A percentile compares a stretch with the other conserved stretches of the same genome.
Evolutionary conservation across 2,113 vertebrate genomes (phyloP).

Genomic region (Isurus oxyrinchus): DNA sequence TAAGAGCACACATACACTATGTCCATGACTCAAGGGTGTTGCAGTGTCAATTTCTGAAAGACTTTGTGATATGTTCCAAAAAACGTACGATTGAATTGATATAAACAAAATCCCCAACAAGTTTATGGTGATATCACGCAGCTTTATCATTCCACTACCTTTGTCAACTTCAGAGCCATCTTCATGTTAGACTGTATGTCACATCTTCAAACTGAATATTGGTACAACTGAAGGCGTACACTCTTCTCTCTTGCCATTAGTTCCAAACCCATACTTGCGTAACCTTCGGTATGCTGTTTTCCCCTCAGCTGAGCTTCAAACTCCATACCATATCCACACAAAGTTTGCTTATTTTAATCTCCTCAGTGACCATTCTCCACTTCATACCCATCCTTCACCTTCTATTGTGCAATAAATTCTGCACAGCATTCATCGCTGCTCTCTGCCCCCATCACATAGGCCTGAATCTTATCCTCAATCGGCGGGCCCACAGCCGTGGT

Average conservation of each 20-base stretch:
- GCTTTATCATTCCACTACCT: too few species aligned
- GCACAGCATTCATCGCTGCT: not conserved
- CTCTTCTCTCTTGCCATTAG: not conserved
- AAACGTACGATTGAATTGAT: not conserved
- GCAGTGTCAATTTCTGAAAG: not conserved
- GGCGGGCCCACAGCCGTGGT: too few species aligned
- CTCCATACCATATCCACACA: not conserved
- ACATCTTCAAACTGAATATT: not conserved
- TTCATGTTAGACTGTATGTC: too few species aligned
- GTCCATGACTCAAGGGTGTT: too few species aligned
- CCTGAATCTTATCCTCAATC: too few species aligned
- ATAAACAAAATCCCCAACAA: too few species aligned
- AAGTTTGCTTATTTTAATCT: not conserved
- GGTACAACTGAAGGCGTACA: not conserved
- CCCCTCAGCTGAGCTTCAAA: not conserved
- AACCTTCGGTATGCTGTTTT: not conserved
- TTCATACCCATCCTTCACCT: not conserved
- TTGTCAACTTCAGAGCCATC: too few species aligned
- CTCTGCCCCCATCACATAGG: not conserved
- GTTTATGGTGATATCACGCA: too few species aligned
- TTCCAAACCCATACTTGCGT: not conserved
- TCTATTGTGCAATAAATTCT: not conserved
- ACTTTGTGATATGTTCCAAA: not conserved
- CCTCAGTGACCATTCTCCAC: not conserved
- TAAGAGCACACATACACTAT: too few species aligned